Evolutionary conservation across 2,797 vertebrate species (phyloP).

Genomic region (Prunella strophiata): DNA sequence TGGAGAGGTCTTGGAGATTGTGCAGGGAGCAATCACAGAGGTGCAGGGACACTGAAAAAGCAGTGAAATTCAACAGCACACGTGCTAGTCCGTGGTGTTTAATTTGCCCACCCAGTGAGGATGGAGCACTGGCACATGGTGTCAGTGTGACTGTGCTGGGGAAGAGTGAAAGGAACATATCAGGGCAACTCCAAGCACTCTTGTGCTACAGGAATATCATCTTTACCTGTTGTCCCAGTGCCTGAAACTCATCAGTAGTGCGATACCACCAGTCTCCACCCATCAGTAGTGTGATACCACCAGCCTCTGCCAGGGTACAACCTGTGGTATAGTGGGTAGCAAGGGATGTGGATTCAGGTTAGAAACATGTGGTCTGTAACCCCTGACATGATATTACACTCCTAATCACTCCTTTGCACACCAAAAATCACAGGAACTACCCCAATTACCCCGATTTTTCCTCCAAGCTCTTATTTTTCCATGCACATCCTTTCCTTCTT

Average conservation of each 20-base stretch:
- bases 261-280: neutral
- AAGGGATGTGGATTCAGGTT: fast-evolving
- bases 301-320: neutral
- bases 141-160: fast-evolving
- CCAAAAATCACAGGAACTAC: neutral
- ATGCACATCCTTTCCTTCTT: neutral
- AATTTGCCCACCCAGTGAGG: fast-evolving
- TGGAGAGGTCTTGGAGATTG: fast-evolving
- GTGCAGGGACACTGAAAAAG: fast-evolving
- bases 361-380: fast-evolving
- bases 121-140: fast-evolving
- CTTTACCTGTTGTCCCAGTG: neutral
- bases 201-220: neutral
- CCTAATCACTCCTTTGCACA: neutral
- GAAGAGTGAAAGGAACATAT: neutral
- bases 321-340: fast-evolving
- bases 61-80: fast-evolving
- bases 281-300: neutral
- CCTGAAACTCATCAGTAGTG: neutral
- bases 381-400: neutral
- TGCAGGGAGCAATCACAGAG: neutral
- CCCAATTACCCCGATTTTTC: neutral
- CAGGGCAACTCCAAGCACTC: fast-evolving
- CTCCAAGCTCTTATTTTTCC: neutral
- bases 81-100: fast-evolving